Percentiles rank a stretch among this genome's conserved stretches.
These are phyloP conservation scores for Tipula lateralis DNA, from an alignment of 2,888 invertebrate genomes.

Conservation along the genomic window DNA sequence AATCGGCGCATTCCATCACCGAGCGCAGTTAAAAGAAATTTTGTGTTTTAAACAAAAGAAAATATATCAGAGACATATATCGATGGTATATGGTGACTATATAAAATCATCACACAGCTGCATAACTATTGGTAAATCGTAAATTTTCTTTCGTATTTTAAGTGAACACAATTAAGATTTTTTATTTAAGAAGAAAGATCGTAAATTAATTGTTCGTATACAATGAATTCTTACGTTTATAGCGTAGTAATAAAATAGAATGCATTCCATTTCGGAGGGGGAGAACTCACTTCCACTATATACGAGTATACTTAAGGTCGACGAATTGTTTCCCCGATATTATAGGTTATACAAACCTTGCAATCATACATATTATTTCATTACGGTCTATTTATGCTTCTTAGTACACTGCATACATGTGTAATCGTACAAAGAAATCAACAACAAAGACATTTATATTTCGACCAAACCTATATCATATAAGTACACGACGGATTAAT, in stretches of 20 bases:
- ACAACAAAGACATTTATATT: background rate
- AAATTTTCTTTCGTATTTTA: constrained; percentile 8
- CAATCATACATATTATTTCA: background rate
- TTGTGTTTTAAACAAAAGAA: background rate
- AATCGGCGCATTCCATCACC: background rate
- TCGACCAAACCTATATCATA: background rate
- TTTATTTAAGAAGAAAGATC: background rate
- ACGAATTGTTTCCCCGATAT: background rate
- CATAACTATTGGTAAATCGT: background rate
- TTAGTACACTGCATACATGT: background rate
- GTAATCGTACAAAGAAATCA: background rate
- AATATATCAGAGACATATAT: background rate
- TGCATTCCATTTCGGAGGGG: background rate
- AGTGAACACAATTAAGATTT: constrained; percentile 6
- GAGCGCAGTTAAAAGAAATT: background rate
- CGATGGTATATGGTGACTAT: background rate
- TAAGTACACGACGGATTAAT: background rate
- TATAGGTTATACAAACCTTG: background rate
- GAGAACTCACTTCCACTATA: background rate
- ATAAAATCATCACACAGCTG: constrained; percentile 16
- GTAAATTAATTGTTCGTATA: constrained; percentile 14
- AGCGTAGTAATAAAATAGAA: background rate
- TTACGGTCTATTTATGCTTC: background rate
- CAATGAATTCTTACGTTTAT: background rate
- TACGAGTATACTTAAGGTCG: background rate